Conservation (phyloP, 2,888 invertebrate species). For the Sialis lutaria region DNA sequence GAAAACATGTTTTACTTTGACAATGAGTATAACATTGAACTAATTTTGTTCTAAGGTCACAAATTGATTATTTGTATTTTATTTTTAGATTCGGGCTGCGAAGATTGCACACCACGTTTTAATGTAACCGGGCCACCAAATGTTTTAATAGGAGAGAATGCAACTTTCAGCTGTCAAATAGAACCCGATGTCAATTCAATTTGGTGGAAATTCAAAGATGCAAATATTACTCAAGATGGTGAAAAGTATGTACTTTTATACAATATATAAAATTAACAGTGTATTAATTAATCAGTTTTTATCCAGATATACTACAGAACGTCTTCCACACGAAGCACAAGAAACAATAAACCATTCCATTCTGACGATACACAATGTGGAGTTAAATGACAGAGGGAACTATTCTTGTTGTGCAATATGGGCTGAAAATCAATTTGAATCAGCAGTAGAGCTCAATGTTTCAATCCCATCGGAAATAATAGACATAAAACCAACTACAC, state of each 20-base stretch:
- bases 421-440: constrained; percentile 17
- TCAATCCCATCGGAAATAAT: constrained; percentile 30
- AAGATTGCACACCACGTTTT: constrained; percentile 7
- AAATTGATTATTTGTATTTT: too few relatives aligned
- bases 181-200: constrained; percentile 29
- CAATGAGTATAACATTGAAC: too few relatives aligned
- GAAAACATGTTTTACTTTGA: too few relatives aligned
- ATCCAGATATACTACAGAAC: constrained; percentile 5
- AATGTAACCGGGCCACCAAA: constrained; percentile 18
- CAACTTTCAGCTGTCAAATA: constrained; percentile 34
- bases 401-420: constrained; percentile 37
- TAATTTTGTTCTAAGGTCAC: too few relatives aligned
- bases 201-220: constrained; percentile 39
- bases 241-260: constrained; percentile 23
- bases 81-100: too few relatives aligned
- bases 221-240: constrained; percentile 30
- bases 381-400: constrained; percentile 37
- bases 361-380: constrained; percentile 33
- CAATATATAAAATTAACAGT: neutral
- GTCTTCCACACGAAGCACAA: constrained; percentile 15
- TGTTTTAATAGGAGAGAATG: constrained; percentile 27
- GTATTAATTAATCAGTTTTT: neutral
- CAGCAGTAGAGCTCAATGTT: constrained; percentile 19
- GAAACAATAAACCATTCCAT: constrained; percentile 26
- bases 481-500: constrained; percentile 24